phyloP scores from a whole-genome alignment of 1,140 invertebrate species.

The Neodiprion virginianus region DNA sequence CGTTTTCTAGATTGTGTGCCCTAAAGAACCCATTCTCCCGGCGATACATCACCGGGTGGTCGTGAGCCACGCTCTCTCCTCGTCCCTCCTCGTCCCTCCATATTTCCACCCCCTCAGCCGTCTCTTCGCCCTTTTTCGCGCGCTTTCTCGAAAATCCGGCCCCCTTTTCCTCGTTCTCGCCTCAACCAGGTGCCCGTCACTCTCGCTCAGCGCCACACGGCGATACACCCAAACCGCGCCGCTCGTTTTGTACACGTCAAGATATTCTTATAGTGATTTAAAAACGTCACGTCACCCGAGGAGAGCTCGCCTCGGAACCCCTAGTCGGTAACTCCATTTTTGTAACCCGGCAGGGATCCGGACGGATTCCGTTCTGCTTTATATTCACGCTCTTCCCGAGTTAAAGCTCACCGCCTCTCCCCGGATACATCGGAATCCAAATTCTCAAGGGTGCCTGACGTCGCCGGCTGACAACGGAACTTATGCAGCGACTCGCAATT shows the following conservation, averaged over 20 bases:
- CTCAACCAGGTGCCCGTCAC: slow-evolving; percentile 1
- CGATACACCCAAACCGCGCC: not conserved
- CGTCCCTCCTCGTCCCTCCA: not conserved
- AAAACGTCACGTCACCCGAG: not conserved
- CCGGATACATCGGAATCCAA: no score
- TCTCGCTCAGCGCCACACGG: not conserved
- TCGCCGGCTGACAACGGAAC: no score
- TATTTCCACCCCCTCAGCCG: not conserved
- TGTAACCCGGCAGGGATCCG: no score
- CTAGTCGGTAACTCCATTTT: no score
- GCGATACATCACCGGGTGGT: slow-evolving; percentile 12
- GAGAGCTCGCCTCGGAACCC: no score
- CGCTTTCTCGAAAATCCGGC: not conserved
- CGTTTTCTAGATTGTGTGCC: slow-evolving; percentile 17
- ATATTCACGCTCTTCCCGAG: no score
- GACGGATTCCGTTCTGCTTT: no score
- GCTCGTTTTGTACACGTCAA: not conserved
- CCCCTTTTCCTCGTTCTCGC: not conserved
- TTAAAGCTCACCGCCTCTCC: no score
- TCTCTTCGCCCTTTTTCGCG: slow-evolving; percentile 1
- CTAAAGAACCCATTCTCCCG: slow-evolving; percentile 12
- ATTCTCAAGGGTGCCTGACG: no score
- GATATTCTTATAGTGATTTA: not conserved
- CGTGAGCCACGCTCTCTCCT: not conserved
- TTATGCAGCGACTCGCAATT: no score